Evolutionary conservation across 2,797 vertebrate genomes (phyloP), one percentile per base, ranked within the genome.

Genomic region (Amniataba percoides): DNA sequence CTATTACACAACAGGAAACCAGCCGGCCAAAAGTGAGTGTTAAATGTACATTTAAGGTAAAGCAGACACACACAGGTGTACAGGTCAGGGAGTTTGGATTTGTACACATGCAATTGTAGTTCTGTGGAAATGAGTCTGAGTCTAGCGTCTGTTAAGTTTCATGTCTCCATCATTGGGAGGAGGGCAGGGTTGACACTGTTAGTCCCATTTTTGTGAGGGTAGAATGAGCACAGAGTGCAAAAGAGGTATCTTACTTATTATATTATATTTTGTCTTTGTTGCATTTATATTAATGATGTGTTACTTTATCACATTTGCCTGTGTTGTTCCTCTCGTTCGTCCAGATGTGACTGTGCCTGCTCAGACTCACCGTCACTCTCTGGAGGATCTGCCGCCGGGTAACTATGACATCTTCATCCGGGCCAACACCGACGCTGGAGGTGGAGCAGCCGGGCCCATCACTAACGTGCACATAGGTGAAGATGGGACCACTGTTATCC

Each of bases 401-500:
- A 64, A 65, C 74, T 90, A 87, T 3, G 21, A 70, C 56, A 80
- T 93, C 78, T 87, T 19, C 55, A 76, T 93, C 49, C 23, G 27
- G 75, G 91, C 84, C 43, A 91, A 57, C 74, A 93, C 91, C 1
- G 74, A 77, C 0, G 82, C 76, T 6, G 92, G 92, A 4, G 1
- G 71, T 0, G 90, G 92, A 69, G 57, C 27, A 53, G n/a, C 34
- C 23, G 89, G 88, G 55, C 53, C 31, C 7, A 0, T 0, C 0
- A 8, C 2, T 23, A 78, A 58, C 4, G 80, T 87, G 25, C 36
- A 77, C 48, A 87, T 92, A 66, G 80, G 86, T 88, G 68, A 78
- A 40, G 45, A 74, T 31, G 1, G 0, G 18, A 65, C n/a, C 14
- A 48, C 43, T 12, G 15, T 36, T 31, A 31, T 1, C 6, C 3